Percentiles rank a stretch among this genome's conserved stretches.
Evolutionary conservation across 2,797 vertebrate genomes (phyloP).

Genomic region (Dicrostonyx torquatus): DNA sequence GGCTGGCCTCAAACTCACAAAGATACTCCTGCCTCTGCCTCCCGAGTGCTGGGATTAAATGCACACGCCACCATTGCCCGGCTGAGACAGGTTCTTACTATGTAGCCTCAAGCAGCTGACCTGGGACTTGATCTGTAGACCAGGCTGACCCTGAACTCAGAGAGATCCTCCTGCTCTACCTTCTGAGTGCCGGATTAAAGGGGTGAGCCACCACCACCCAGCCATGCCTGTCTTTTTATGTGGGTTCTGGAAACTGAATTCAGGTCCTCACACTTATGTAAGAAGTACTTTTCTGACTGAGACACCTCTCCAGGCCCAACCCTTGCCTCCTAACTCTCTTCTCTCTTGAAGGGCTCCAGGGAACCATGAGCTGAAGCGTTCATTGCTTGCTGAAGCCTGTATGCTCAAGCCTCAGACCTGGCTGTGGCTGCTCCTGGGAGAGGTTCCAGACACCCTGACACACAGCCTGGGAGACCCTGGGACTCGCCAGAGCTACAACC

Average conservation of each 20-base stretch:
- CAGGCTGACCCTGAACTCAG: not conserved
- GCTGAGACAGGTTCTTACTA: not conserved
- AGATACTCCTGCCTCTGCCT: no score
- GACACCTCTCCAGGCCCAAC: not conserved
- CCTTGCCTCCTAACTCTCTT: not conserved
- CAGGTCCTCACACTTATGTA: not conserved
- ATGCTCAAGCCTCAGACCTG: not conserved
- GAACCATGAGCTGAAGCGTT: rapidly evolving
- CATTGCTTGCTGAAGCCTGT: not conserved
- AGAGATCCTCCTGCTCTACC: not conserved
- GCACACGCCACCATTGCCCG: no score
- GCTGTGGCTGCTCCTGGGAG: not conserved
- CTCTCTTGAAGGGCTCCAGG: not conserved
- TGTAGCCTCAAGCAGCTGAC: not conserved
- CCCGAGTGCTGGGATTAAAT: no score
- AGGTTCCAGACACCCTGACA: rapidly evolving
- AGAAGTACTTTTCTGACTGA: not conserved
- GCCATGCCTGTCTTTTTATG: not conserved
- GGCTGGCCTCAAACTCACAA: no score
- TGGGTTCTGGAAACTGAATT: not conserved
- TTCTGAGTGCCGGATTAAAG: not conserved
- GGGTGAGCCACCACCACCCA: no score
- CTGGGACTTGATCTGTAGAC: not conserved
- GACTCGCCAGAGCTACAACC: not conserved
- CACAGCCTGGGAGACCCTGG: rapidly evolving